A percentile compares a stretch with the other conserved stretches of the same genome.
Evolutionary conservation across 2,888 invertebrate species (phyloP).

Genomic region (Euplagia quadripunctaria): DNA sequence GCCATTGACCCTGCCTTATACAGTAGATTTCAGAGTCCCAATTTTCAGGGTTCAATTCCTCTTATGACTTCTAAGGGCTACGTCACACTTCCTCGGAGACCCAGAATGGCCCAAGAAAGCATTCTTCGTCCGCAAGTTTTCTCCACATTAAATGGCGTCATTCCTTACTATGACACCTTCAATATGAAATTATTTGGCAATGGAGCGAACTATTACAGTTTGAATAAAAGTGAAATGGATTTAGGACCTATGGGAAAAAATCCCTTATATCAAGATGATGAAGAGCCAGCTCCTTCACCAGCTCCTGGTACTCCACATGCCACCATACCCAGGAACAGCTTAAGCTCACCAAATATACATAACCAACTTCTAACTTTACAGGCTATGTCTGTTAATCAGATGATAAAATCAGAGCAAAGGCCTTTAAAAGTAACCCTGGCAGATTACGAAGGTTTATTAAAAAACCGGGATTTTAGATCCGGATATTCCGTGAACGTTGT

Average conservation of each 20-base stretch:
- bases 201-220: slow-evolving; percentile 91
- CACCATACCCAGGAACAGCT: slow-evolving; percentile 80
- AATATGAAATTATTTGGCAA: slow-evolving; percentile 95
- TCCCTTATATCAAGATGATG: slow-evolving; percentile 83
- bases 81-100: slow-evolving; percentile 94
- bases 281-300: slow-evolving; percentile 84
- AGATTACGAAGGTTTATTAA: slow-evolving; percentile 73
- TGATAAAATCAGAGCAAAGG: slow-evolving; percentile 71
- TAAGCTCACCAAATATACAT: slow-evolving; percentile 86
- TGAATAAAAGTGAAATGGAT: slow-evolving; percentile 91
- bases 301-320: slow-evolving; percentile 85
- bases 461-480: slow-evolving; percentile 67
- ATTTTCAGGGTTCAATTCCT: slow-evolving; percentile 86
- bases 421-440: slow-evolving; percentile 75
- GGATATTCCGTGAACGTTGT: slow-evolving; percentile 74
- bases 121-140: slow-evolving; percentile 78
- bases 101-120: slow-evolving; percentile 89
- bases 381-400: slow-evolving; percentile 69
- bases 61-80: slow-evolving; percentile 91
- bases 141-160: slow-evolving; percentile 80
- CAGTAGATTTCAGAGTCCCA: slow-evolving; percentile 88
- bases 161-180: slow-evolving; percentile 92
- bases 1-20: slow-evolving; percentile 69
- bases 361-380: slow-evolving; percentile 80
- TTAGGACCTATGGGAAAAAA: slow-evolving; percentile 85